Evolutionary conservation across 2,888 invertebrate genomes (phyloP), one percentile per base, ranked within the genome.

Genomic region (Phragmatobia fuliginosa): DNA sequence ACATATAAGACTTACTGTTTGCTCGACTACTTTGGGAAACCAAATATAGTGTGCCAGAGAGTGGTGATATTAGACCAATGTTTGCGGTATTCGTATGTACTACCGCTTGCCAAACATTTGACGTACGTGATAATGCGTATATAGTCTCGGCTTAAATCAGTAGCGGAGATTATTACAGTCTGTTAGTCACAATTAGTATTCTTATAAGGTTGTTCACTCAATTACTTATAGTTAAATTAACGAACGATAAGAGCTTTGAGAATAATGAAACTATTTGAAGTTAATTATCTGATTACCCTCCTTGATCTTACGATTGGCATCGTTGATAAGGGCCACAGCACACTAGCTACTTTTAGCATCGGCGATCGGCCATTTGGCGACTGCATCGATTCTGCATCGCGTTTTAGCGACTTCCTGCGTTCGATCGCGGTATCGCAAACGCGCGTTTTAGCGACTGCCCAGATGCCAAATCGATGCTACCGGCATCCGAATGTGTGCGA

Each of bases 61-160:
- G 31, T 41, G 31, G 62, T n/a, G 62, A 62, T 31, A 62, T 45
- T 62, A 45, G 62, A 45, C 18, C 36, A 36, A 21, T 62, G 62
- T 62, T 62, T 62, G 45, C 31, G 28, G 31, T 62, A 45, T 62
- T 62, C 31, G 45, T 62, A 33, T 64, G 16, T 64, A 52, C 64
- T 52, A 18, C 59, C 49, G 45, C 32, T 62, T 32, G 8, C n/a
- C 68, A 63, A 68, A 67, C 52, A 67, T 67, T 67, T 52, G 25
- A 36, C 38, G 32, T 45, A 45, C 68, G 62, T 68, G 68, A 62
- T 62, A 60, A 59, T 32, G n/a, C 41, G 32, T 62, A 62, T 41
- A 58, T 63, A 32, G 58, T 41, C 4, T n/a, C 41, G 45, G 62
- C 62, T 68, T 68, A 63, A 33, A 36, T 56, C 33, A 28, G 41